Percentiles rank a stretch among this genome's conserved stretches.
Evolutionary conservation across 1,140 invertebrate species (phyloP).

Genomic region (Gonatopus flavifemur): DNA sequence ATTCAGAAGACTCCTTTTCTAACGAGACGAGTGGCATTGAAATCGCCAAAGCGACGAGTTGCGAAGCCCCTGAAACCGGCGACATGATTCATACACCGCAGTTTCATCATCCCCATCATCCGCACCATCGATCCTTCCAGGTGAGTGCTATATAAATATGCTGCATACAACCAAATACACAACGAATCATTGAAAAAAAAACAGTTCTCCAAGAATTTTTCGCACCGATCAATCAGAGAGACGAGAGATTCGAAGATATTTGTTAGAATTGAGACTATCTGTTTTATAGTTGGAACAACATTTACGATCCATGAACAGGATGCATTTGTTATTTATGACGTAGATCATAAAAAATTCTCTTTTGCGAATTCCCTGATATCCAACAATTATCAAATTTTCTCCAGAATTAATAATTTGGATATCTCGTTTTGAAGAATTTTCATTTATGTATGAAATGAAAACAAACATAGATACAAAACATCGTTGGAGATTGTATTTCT

Average conservation of each 20-base stretch:
- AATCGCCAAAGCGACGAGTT: slow-evolving; percentile 35
- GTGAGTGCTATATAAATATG: slow-evolving; percentile 49
- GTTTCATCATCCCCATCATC: slow-evolving; percentile 63
- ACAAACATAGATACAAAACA: too few relatives aligned
- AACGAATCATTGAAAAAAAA: too few relatives aligned
- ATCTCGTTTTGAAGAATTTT: too few relatives aligned
- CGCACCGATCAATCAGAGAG: too few relatives aligned
- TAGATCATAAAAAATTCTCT: slow-evolving; percentile 25
- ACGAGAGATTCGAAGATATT: not conserved
- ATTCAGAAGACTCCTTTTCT: not conserved
- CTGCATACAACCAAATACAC: slow-evolving; percentile 7
- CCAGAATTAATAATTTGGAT: too few relatives aligned
- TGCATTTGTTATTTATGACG: slow-evolving; percentile 44
- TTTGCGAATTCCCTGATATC: slow-evolving; percentile 12
- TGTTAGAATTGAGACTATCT: not conserved
- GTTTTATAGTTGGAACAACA: slow-evolving; percentile 35
- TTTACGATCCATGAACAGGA: slow-evolving; percentile 50
- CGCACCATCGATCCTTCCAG: slow-evolving; percentile 63
- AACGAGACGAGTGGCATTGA: slow-evolving; percentile 34
- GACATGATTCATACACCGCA: slow-evolving; percentile 71
- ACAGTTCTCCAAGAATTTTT: too few relatives aligned
- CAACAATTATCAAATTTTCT: too few relatives aligned
- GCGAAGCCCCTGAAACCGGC: slow-evolving; percentile 58
- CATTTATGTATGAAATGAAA: too few relatives aligned
- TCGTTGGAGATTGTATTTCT: too few relatives aligned